A percentile compares a stretch with the other conserved stretches of the same genome.
These are phyloP conservation scores for Prionailurus bengalensis DNA, from an alignment of 2,113 vertebrate species.

Conservation along the genomic window DNA sequence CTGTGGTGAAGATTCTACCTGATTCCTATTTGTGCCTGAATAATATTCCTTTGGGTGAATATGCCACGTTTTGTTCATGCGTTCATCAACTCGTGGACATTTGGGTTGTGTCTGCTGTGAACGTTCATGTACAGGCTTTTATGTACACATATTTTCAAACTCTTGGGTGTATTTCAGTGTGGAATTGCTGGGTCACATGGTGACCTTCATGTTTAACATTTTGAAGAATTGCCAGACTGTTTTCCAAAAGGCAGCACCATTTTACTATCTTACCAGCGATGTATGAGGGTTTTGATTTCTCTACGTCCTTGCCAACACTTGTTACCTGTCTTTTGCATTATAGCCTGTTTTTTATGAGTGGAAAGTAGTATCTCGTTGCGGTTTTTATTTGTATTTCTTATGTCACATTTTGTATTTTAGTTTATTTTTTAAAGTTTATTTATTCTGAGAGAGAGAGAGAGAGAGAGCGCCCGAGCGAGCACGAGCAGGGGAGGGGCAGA, in stretches of 20 bases:
- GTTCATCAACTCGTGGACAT: neutral
- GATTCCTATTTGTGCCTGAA: neutral
- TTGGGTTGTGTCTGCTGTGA: neutral
- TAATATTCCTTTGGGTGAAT: neutral
- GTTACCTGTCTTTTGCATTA: neutral
- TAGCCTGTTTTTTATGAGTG: neutral
- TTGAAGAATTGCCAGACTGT: neutral
- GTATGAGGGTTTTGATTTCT: neutral
- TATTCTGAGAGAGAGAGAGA: too few relatives aligned
- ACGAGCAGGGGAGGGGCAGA: too few relatives aligned
- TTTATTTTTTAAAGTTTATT: neutral
- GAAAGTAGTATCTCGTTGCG: neutral
- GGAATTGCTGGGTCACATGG: neutral
- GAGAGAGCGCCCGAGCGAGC: accelerated
- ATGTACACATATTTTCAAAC: neutral
- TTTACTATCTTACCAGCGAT: neutral
- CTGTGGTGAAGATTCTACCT: neutral
- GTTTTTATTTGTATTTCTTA: constrained; percentile 14
- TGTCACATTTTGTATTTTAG: neutral
- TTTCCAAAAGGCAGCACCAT: neutral
- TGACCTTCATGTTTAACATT: neutral
- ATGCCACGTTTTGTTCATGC: neutral
- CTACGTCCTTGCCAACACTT: neutral
- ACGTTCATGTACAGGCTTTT: neutral
- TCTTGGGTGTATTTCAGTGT: neutral